Conservation (phyloP, 2,888 invertebrate genomes). For the Amphiduros pacificus region DNA sequence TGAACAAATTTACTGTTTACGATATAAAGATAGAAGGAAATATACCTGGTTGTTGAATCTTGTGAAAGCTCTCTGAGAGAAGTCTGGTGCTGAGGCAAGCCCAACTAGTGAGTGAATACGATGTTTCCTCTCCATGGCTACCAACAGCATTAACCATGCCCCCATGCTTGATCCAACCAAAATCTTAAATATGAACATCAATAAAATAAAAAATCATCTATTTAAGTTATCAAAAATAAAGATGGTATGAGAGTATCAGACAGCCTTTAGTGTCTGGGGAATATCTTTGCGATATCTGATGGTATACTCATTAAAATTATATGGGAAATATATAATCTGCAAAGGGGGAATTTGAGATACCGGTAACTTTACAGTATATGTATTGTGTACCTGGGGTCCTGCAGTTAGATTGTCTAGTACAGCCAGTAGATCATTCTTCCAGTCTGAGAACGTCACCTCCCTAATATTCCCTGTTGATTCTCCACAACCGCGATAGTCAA, state of each 20-base stretch:
- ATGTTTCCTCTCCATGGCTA: constrained; percentile 23
- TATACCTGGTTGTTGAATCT: constrained; percentile 1
- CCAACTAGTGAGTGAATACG: constrained; percentile 28
- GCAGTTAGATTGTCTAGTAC: constrained; percentile 26
- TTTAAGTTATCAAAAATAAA: no score
- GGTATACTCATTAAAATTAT: no score
- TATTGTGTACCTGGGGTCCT: constrained; percentile 33
- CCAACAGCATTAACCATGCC: constrained; percentile 22
- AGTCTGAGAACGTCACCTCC: constrained; percentile 25
- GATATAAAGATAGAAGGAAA: neutral
- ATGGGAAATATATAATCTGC: no score
- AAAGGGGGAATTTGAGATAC: no score
- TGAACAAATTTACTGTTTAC: no score
- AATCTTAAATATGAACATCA: constrained; percentile 25
- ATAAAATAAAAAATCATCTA: no score
- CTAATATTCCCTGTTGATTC: constrained; percentile 23
- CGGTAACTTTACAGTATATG: no score
- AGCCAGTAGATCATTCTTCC: constrained; percentile 25
- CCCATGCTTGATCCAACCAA: constrained; percentile 34
- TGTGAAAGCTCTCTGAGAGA: neutral
- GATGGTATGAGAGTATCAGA: no score
- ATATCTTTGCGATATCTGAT: no score
- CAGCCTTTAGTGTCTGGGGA: no score
- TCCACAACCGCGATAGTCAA: constrained; percentile 32
- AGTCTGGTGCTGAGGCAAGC: constrained; percentile 26